phyloP scores from a whole-genome alignment of 2,888 invertebrate genomes.

The Sthenelais limicola region DNA sequence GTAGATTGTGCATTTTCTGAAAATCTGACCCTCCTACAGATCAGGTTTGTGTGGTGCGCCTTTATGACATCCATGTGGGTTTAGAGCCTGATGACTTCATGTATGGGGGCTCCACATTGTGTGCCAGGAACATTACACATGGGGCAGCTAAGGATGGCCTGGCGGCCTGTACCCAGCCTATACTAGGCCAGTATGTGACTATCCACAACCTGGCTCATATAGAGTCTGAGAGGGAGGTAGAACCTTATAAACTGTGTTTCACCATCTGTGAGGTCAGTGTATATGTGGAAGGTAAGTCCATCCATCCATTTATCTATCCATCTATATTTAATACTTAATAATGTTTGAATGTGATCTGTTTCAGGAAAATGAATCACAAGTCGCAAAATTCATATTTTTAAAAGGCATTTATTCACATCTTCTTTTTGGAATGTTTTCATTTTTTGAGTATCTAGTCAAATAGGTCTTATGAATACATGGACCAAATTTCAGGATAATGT shows the following conservation, averaged over 20 bases:
- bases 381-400: no score
- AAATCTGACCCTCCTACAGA: no score
- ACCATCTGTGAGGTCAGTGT: conserved; percentile 19
- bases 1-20: no score
- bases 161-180: conserved; percentile 9
- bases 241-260: conserved; percentile 9
- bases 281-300: conserved; percentile 17
- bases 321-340: no score
- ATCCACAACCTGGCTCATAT: conserved; percentile 16
- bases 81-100: conserved; percentile 10
- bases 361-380: no score
- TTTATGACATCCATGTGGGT: conserved; percentile 23
- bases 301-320: no score
- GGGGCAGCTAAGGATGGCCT: conserved; percentile 7
- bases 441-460: no score
- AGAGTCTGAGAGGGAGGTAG: background rate
- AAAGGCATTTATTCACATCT: no score
- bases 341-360: no score
- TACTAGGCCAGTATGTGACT: conserved; percentile 9
- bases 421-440: no score
- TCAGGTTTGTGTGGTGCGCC: background rate
- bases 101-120: background rate
- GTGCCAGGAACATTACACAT: conserved; percentile 9
- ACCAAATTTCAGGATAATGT: no score
- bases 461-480: no score